Evolutionary conservation across 1,140 invertebrate genomes (phyloP).

Genomic region (Rhopalosiphum padi): DNA sequence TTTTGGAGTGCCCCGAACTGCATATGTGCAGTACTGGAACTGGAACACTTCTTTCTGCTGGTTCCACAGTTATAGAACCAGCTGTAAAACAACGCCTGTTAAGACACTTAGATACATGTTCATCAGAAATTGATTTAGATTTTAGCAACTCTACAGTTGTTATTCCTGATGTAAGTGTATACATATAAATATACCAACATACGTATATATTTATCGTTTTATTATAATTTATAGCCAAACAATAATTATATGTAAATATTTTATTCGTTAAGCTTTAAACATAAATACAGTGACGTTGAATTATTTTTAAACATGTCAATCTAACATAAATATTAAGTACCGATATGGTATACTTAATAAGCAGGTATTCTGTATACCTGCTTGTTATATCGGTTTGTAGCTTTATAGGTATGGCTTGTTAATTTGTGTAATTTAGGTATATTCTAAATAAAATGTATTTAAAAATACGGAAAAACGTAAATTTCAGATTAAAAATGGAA

Average conservation of each 20-base stretch:
- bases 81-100: constrained; percentile 74
- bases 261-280: not conserved
- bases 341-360: no score
- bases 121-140: constrained; percentile 74
- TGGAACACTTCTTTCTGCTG: constrained; percentile 60
- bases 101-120: constrained; percentile 75
- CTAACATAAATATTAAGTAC: no score
- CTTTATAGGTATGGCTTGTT: not conserved
- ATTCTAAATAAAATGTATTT: not conserved
- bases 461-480: not conserved
- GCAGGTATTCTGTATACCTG: no score
- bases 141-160: constrained; percentile 65
- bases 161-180: constrained; percentile 49
- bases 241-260: not conserved
- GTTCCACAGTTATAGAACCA: constrained; percentile 67
- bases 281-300: not conserved
- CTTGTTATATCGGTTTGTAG: no score
- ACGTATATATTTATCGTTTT: not conserved
- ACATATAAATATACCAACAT: not conserved
- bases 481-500: not conserved
- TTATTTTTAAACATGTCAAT: not conserved
- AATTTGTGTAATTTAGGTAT: not conserved
- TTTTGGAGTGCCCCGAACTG: constrained; percentile 62
- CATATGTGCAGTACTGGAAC: constrained; percentile 60
- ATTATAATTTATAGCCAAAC: not conserved